Percentiles rank a stretch among this genome's conserved stretches.
Conservation (phyloP, 2,888 invertebrate species). For the Ophion slaviceki region DNA sequence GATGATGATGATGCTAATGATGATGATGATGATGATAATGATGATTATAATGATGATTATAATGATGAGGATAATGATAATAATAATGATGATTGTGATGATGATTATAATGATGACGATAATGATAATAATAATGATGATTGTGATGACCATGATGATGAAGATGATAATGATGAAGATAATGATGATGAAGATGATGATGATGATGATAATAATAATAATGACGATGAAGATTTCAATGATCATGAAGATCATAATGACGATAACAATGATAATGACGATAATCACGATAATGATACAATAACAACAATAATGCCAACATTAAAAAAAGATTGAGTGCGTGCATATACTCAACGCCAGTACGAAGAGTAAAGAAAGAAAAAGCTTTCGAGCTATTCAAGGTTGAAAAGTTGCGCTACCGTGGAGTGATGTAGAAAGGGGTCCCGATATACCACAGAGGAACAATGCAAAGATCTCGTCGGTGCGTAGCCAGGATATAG, state of each 20-base stretch:
- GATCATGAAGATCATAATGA: background rate
- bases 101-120: too few relatives aligned
- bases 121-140: too few relatives aligned
- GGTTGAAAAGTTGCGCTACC: conserved; percentile 28
- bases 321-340: background rate
- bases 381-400: conserved; percentile 40
- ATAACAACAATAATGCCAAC: background rate
- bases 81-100: background rate
- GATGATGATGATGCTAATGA: too few relatives aligned
- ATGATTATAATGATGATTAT: background rate
- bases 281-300: background rate
- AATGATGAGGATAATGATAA: too few relatives aligned
- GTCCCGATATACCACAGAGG: conserved; percentile 22
- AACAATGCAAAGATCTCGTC: conserved; percentile 56
- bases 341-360: background rate
- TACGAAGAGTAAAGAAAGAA: background rate
- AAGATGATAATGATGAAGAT: too few relatives aligned
- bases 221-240: conserved; percentile 3
- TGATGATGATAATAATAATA: background rate
- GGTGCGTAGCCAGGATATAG: conserved; percentile 1
- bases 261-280: background rate
- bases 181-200: background rate
- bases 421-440: conserved; percentile 23
- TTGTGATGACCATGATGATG: too few relatives aligned
- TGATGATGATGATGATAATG: background rate